Conservation (phyloP, 2,113 vertebrate genomes). For the Anoplopoma fimbria region DNA sequence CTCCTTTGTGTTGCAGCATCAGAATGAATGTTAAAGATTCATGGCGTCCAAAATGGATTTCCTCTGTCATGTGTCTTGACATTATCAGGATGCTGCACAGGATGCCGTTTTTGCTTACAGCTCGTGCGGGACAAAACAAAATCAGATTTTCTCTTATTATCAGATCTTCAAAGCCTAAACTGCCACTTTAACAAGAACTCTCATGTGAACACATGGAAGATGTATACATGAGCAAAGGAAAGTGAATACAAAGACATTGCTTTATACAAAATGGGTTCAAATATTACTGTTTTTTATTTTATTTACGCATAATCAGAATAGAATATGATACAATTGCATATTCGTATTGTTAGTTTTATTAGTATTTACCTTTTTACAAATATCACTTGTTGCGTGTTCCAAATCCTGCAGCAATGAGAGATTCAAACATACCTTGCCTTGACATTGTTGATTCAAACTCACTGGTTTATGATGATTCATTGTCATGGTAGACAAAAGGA, state of each 20-base stretch:
- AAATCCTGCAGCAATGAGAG: neutral
- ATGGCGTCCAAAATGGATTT: constrained; percentile 44
- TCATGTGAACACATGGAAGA: neutral
- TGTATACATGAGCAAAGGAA: neutral
- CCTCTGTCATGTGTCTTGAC: constrained; percentile 21
- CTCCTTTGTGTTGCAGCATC: constrained; percentile 40
- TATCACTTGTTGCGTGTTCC: too few species aligned
- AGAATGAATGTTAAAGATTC: constrained; percentile 55
- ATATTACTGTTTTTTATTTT: neutral
- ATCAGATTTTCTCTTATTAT: constrained; percentile 28
- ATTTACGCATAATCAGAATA: neutral
- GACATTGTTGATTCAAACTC: neutral
- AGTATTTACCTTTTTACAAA: too few species aligned
- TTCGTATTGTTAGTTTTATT: too few species aligned
- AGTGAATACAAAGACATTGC: neutral
- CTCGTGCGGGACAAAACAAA: neutral
- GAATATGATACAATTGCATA: neutral
- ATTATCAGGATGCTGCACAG: constrained; percentile 36
- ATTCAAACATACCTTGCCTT: neutral
- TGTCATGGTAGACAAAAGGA: neutral
- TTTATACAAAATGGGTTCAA: neutral
- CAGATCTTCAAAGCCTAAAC: constrained; percentile 11
- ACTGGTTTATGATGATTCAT: neutral
- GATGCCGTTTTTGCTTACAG: neutral
- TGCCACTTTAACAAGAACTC: constrained; percentile 5